phyloP scores from a whole-genome alignment of 2,888 invertebrate species.

The Tillus elongatus region DNA sequence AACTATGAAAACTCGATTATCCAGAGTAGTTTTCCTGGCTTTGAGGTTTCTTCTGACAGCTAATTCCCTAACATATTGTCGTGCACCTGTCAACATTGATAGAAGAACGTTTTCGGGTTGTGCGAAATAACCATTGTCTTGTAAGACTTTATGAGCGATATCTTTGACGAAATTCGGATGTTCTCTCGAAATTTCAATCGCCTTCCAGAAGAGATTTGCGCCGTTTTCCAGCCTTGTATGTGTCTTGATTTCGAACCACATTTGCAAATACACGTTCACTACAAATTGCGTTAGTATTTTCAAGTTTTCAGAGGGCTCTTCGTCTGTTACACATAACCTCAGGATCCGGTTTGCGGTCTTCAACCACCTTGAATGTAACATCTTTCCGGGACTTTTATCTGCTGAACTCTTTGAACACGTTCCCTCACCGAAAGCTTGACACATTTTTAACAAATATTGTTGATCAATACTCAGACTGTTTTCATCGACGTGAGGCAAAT shows the following conservation, averaged over 20 bases:
- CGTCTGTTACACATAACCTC: conserved; percentile 4
- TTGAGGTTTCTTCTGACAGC: conserved; percentile 5
- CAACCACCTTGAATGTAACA: too few species aligned
- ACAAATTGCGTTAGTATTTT: conserved; percentile 6
- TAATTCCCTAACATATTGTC: conserved; percentile 6
- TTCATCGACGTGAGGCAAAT: too few species aligned
- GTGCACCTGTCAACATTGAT: conserved; percentile 5
- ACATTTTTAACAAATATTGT: too few species aligned
- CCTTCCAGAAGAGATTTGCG: conserved; percentile 2
- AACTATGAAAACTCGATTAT: too few species aligned
- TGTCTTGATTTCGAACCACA: conserved; percentile 7
- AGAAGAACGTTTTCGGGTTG: conserved; percentile 9
- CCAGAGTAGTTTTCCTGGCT: background rate
- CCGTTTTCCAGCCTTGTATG: conserved; percentile 1
- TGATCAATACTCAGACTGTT: too few species aligned
- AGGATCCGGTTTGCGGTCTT: conserved; percentile 10
- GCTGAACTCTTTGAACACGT: too few species aligned
- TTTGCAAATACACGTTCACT: conserved; percentile 6
- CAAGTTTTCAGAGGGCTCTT: conserved; percentile 7
- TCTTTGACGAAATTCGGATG: background rate
- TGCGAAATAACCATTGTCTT: too few species aligned
- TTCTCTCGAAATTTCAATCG: background rate
- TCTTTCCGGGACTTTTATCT: too few species aligned
- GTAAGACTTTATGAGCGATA: conserved; percentile 5
- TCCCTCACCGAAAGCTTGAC: too few species aligned